Conservation (phyloP, 2,888 invertebrate genomes). For the Ommatoiulus sabulosus region DNA sequence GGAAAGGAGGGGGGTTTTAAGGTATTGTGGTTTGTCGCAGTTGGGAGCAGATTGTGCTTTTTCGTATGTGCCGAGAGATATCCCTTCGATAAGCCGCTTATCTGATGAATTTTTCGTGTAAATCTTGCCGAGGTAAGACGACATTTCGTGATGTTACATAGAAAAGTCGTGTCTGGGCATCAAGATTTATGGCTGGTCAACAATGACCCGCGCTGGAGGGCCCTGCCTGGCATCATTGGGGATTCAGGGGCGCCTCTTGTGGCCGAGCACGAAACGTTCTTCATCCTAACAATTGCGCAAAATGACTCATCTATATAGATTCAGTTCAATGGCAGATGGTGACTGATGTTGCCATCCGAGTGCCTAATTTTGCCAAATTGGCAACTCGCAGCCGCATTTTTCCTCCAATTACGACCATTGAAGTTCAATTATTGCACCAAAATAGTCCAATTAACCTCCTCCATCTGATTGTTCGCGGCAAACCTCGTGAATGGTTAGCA, state of each 20-base stretch:
- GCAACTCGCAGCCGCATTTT: conserved; percentile 24
- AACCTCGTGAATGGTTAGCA: neutral
- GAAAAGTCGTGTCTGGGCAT: neutral
- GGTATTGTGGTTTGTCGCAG: conserved; percentile 43
- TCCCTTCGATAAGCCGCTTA: conserved; percentile 43
- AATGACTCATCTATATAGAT: conserved; percentile 4
- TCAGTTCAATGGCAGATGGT: conserved; percentile 30
- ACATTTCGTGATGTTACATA: conserved; percentile 24
- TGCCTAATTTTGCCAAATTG: conserved; percentile 3
- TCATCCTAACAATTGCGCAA: neutral
- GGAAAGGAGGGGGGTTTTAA: neutral
- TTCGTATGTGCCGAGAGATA: conserved; percentile 31
- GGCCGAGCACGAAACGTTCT: neutral
- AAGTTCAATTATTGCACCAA: neutral
- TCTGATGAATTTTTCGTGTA: conserved; percentile 43
- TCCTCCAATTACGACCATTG: conserved; percentile 8
- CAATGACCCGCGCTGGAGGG: conserved; percentile 25
- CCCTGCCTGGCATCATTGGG: neutral
- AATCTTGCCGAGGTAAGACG: conserved; percentile 36
- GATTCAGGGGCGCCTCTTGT: conserved; percentile 2
- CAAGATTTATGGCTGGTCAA: conserved; percentile 17
- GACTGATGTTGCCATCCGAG: conserved; percentile 5
- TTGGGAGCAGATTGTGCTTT: conserved; percentile 22
- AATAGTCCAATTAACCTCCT: conserved; percentile 5
- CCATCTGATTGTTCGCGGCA: neutral